Conservation (phyloP, 2,888 invertebrate genomes). For the Papilio protenor region DNA sequence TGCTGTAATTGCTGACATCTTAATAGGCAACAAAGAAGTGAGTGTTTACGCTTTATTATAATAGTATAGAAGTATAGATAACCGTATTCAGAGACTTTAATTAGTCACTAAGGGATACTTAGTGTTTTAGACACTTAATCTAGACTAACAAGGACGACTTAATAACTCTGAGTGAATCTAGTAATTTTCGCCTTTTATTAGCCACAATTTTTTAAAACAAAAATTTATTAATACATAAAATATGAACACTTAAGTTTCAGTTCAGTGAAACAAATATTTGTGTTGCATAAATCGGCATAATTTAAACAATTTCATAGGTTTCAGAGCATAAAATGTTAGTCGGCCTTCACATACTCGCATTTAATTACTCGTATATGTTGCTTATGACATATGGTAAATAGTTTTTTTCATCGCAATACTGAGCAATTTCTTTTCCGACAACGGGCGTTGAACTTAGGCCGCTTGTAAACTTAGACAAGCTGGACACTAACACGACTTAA, state of each 20-base stretch:
- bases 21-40: no score
- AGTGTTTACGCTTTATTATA: no score
- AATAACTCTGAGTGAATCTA: no score
- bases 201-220: neutral
- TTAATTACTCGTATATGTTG: neutral
- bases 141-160: neutral
- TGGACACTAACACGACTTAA: neutral
- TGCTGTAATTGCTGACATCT: no score
- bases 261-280: neutral
- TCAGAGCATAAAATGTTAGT: conserved; percentile 6
- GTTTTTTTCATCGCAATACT: conserved; percentile 4
- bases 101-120: neutral
- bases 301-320: conserved; percentile 16
- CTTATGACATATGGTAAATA: conserved; percentile 14
- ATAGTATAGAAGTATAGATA: no score
- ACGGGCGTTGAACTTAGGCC: conserved; percentile 3
- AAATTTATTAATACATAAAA: neutral
- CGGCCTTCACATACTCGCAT: conserved; percentile 11
- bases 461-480: conserved; percentile 1
- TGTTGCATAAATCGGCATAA: conserved; percentile 12
- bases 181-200: neutral
- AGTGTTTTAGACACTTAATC: neutral
- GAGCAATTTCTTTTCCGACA: conserved; percentile 2
- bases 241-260: neutral
- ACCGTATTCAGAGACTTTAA: neutral